Evolutionary conservation across 2,113 vertebrate species (phyloP), one percentile per base, ranked within the genome.

Genomic region (Synchiropus splendidus): DNA sequence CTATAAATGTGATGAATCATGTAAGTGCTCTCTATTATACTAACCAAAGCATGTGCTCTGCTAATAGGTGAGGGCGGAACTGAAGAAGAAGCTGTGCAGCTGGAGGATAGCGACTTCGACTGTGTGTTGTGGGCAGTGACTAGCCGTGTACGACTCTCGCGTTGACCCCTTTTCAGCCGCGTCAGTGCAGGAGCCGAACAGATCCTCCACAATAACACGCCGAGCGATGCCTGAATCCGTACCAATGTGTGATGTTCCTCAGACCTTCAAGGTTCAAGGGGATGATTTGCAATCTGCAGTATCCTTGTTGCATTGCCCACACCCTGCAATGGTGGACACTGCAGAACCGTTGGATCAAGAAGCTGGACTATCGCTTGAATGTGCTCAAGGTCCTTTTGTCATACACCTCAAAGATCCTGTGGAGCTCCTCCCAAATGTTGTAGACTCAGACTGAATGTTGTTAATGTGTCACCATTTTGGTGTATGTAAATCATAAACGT

Each of bases 11-110:
- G n/a, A n/a, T n/a, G n/a, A n/a, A n/a, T n/a, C n/a, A n/a, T n/a
- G n/a, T n/a, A n/a, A n/a, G n/a, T n/a, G n/a, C n/a, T n/a, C n/a
- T n/a, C n/a, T 27, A 27, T 27, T 27, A n/a, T 27, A 27, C 21
- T 27, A 4, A 27, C 4, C 4, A 8, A 27, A 27, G 21, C 8
- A 5, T 27, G 4, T 27, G 4, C 21, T 27, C 21, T 45, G 16
- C 16, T 10, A 57, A 17, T 66, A 90, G 89, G 89, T 88, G 12
- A 83, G 85, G 45, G 80, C 75, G 0, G 88, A 90, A 69, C 68
- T 90, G 56, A 83, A 54, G 69, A 87, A 85, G 68, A 88, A 86
- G 39, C 67, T 87, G 71, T 68, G 73, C 55, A 80, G 76, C 48
- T 89, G 84, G 85, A 85, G 81, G 46, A 63, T 73, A 1, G 71